Conservation (phyloP, 2,113 vertebrate genomes). For the Bucco capensis region DNA sequence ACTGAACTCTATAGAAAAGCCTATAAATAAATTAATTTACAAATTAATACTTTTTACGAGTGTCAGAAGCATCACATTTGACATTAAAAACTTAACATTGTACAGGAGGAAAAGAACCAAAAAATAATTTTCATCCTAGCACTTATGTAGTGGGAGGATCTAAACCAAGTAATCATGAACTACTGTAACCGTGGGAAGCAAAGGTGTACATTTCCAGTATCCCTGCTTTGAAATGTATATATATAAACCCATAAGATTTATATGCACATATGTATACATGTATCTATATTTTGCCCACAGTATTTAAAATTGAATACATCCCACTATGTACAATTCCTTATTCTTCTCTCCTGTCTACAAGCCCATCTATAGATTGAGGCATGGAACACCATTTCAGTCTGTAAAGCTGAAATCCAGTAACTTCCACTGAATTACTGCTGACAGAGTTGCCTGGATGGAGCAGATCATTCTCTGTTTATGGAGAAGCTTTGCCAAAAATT, state of each 20-base stretch:
- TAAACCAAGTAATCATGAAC: neutral
- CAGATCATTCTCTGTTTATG: neutral
- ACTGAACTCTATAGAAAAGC: neutral
- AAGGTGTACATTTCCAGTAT: neutral
- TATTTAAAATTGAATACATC: neutral
- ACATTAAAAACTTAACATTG: neutral
- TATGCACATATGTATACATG: no score
- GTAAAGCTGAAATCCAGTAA: neutral
- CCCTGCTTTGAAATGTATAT: neutral
- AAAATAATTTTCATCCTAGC: neutral
- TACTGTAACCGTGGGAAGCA: neutral
- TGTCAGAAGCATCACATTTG: neutral
- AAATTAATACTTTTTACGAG: neutral
- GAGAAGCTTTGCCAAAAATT: neutral
- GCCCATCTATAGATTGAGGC: neutral
- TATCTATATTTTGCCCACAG: neutral
- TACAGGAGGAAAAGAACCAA: neutral
- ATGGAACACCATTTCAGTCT: neutral
- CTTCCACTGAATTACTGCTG: neutral
- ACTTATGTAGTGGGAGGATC: neutral
- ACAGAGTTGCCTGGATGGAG: neutral
- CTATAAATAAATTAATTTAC: neutral
- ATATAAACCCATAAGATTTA: neutral
- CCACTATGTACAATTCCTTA: neutral
- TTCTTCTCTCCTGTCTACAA: neutral